Percentiles rank a stretch among this genome's conserved stretches.
These are phyloP conservation scores for Polymixis lichenea DNA, from an alignment of 2,888 invertebrate species.

Conservation along the genomic window DNA sequence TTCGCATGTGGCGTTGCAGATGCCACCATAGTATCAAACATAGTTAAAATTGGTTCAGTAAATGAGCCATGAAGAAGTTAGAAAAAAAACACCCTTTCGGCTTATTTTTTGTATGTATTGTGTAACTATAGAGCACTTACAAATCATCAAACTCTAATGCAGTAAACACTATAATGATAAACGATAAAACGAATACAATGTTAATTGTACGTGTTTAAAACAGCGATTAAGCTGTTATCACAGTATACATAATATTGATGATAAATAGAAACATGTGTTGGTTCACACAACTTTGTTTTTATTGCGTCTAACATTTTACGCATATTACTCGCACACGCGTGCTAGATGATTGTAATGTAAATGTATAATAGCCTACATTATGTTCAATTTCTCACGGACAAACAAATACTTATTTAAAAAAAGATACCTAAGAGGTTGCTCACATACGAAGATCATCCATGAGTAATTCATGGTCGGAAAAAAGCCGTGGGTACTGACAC, in stretches of 20 bases:
- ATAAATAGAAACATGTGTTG: conserved; percentile 32
- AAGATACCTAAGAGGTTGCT: too few species aligned
- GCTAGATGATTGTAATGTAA: background rate
- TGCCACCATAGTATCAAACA: background rate
- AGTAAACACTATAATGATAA: conserved; percentile 20
- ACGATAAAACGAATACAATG: conserved; percentile 26
- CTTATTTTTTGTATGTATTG: background rate
- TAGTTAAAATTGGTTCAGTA: background rate
- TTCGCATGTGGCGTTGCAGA: too few species aligned
- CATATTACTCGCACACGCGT: background rate
- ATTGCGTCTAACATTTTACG: conserved; percentile 6
- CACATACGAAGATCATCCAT: background rate
- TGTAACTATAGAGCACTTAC: background rate
- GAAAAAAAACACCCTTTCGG: background rate
- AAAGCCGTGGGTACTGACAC: background rate
- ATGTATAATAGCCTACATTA: background rate
- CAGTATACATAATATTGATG: conserved; percentile 25
- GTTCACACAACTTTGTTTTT: conserved; percentile 9
- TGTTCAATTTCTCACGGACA: background rate
- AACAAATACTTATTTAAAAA: background rate
- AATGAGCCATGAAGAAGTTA: background rate
- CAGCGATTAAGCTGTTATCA: conserved; percentile 17
- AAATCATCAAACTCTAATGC: conserved; percentile 5
- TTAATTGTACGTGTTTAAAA: conserved; percentile 25
- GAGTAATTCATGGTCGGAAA: background rate